Conservation (phyloP, 2,888 invertebrate genomes). For the Melanargia galathea region DNA sequence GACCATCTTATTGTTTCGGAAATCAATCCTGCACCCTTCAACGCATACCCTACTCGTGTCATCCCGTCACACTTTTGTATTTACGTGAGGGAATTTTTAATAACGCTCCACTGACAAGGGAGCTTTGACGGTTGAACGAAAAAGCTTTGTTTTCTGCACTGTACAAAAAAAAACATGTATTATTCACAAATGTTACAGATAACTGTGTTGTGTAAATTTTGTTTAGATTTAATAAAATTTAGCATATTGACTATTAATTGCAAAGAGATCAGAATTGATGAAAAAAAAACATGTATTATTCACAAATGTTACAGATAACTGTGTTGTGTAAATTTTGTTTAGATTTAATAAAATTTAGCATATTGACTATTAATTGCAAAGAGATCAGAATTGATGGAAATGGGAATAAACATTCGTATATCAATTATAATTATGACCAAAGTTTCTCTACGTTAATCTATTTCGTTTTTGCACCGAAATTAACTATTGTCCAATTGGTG, state of each 20-base stretch:
- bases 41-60: slow-evolving; percentile 30
- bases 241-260: no score
- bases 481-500: no score
- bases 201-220: not conserved
- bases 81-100: slow-evolving; percentile 38
- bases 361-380: not conserved
- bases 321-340: not conserved
- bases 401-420: no score
- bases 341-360: not conserved
- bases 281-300: slow-evolving; percentile 5
- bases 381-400: no score
- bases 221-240: no score
- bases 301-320: not conserved
- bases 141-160: slow-evolving; percentile 22
- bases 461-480: no score
- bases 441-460: no score
- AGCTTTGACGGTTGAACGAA: slow-evolving; percentile 30
- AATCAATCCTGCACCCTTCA: slow-evolving; percentile 30
- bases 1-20: slow-evolving; percentile 21
- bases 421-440: no score
- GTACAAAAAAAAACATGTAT: slow-evolving; percentile 2
- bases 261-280: no score
- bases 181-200: not conserved
- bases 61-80: slow-evolving; percentile 34
- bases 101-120: slow-evolving; percentile 30